These are phyloP conservation scores for Atherinomorus stipes DNA, from an alignment of 2,113 vertebrate species.

Conservation along the genomic window DNA sequence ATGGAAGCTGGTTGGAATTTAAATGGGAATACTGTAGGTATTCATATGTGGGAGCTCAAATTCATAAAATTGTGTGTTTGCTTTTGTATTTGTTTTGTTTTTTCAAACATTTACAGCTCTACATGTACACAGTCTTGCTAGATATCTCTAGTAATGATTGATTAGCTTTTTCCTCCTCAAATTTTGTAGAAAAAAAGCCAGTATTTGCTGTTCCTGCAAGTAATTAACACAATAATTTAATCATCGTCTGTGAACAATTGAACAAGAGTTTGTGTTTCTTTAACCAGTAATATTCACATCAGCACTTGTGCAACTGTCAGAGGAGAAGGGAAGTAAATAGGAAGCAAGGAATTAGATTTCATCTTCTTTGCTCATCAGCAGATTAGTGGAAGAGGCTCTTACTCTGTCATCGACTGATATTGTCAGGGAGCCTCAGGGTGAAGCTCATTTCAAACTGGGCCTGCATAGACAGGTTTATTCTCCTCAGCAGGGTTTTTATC, in stretches of 20 bases:
- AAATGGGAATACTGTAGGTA: no score
- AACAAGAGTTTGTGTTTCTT: background rate
- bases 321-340: constrained; percentile 14
- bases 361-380: constrained; percentile 33
- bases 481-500: constrained; percentile 2
- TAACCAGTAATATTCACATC: constrained; percentile 7
- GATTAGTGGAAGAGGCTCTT: constrained; percentile 13
- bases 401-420: constrained; percentile 11
- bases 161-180: background rate
- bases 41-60: no score
- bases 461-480: constrained; percentile 3
- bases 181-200: background rate
- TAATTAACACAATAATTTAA: background rate
- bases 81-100: background rate
- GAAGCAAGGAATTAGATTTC: constrained; percentile 20
- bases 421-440: constrained; percentile 4
- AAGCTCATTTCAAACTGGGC: constrained; percentile 14
- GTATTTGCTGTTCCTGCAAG: background rate
- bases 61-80: background rate
- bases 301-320: background rate
- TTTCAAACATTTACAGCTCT: background rate
- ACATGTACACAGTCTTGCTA: background rate
- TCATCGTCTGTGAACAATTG: background rate
- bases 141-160: background rate
- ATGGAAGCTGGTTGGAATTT: no score